Percentiles rank a stretch among this genome's conserved stretches.
Conservation (phyloP, 2,888 invertebrate species). For the Griposia aprilina region DNA sequence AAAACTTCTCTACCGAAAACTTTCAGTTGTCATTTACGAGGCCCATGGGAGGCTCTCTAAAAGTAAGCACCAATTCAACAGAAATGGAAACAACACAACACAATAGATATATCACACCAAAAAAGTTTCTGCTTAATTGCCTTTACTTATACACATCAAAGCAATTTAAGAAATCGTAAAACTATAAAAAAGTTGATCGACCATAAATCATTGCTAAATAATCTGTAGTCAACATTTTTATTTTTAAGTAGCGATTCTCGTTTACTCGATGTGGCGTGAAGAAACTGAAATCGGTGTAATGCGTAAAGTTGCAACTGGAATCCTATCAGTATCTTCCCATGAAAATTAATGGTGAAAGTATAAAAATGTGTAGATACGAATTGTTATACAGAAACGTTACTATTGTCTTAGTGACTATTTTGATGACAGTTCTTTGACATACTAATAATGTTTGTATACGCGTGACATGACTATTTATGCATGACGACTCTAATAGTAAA, state of each 20-base stretch:
- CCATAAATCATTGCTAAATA: constrained; percentile 57
- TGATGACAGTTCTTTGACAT: no score
- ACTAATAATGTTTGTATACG: no score
- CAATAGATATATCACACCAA: constrained; percentile 1
- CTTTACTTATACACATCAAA: constrained; percentile 16
- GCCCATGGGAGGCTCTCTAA: constrained; percentile 18
- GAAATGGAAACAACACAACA: neutral
- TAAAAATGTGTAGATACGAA: constrained; percentile 31
- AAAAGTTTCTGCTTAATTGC: constrained; percentile 34
- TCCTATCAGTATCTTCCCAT: constrained; percentile 52
- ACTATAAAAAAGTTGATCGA: constrained; percentile 33
- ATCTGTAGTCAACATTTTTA: constrained; percentile 54
- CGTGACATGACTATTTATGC: no score
- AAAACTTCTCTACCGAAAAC: constrained; percentile 21
- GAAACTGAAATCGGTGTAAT: constrained; percentile 50
- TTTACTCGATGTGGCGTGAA: constrained; percentile 50
- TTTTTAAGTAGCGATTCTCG: constrained; percentile 44
- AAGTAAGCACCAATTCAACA: constrained; percentile 24
- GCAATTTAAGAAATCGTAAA: constrained; percentile 30
- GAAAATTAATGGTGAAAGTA: constrained; percentile 44
- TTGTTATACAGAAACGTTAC: no score
- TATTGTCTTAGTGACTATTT: no score
- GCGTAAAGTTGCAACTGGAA: constrained; percentile 52
- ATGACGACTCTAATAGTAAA: no score
- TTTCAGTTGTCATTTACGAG: constrained; percentile 27